Base-by-base conservation (phyloP, 2,113 vertebrate genomes). In the Azemiops feae region DNA sequence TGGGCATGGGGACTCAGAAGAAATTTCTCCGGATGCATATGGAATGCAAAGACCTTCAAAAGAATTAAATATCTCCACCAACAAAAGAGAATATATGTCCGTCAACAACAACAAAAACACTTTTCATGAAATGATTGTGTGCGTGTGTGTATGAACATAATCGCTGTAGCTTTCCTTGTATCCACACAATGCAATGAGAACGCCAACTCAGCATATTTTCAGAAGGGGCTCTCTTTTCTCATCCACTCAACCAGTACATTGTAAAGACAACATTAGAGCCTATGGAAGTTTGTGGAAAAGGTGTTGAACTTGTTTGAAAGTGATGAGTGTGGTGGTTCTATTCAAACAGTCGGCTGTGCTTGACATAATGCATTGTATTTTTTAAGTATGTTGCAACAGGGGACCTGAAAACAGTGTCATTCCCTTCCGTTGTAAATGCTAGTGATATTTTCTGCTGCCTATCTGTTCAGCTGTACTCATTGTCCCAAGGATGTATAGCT, bases 251-350 rank as follows among this genome's bases (percentile, higher is more conserved):
- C 39, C 53, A 52, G 34, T 96, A 96, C 95, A 96, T 27, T 96
- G 94, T 95, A 95, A 96, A 95, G 97, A 97, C 96, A 96, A 96
- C 96, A 94, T n/a, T 95, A 90, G 95, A 97, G 97, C 96, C 96
- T 96, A 95, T 97, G 96, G 96, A 97, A 96, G 96, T 97, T 96
- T 96, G 97, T 97, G 95, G 97, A 96, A 0, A 81, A 90, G 85
- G 57, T 87, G 0, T 95, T 94, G 95, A 60, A 87, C 92, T 93
- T 5, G 0, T 87, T 57, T 16, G 95, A 95, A 96, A 96, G 94
- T 94, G 95, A 96, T 97, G 96, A 97, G 94, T 34, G 43, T 60
- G 96, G 94, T 94, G 95, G 92, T 97, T 96, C 96, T 96, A 96
- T 97, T 97, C 95, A 96, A 8, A 34, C 89, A 0, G 0, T 10